These are phyloP conservation scores for Hippoglossus stenolepis DNA, from an alignment of 2,113 vertebrate species.

Conservation along the genomic window DNA sequence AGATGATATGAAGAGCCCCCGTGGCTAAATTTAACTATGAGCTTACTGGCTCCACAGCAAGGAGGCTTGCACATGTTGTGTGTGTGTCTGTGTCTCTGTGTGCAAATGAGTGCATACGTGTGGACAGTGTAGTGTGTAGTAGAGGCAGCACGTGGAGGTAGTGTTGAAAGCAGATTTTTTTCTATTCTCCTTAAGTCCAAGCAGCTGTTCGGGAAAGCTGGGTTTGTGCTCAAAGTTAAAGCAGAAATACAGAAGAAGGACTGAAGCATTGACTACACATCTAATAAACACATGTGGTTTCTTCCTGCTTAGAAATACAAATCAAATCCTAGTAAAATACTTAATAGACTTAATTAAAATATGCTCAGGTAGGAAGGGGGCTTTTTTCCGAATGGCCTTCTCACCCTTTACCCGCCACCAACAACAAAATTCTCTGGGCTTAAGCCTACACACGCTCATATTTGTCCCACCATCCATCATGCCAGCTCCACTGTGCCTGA, in stretches of 20 bases:
- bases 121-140: constrained; percentile 63
- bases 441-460: constrained; percentile 51
- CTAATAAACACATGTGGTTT: accelerated
- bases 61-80: constrained; percentile 18
- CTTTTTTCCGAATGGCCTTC: constrained; percentile 24
- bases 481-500: constrained; percentile 46
- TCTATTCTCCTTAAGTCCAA: constrained; percentile 55
- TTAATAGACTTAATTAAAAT: neutral
- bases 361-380: neutral
- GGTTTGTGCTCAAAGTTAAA: constrained; percentile 30
- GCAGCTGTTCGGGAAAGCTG: constrained; percentile 63
- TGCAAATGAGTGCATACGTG: neutral
- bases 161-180: constrained; percentile 55
- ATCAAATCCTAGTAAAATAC: neutral
- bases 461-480: constrained; percentile 52
- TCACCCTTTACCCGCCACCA: constrained; percentile 17
- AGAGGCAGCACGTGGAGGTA: constrained; percentile 52
- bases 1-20: constrained; percentile 74
- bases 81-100: neutral
- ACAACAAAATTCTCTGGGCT: constrained; percentile 38
- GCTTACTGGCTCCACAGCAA: constrained; percentile 63
- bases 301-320: neutral
- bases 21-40: constrained; percentile 80
- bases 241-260: constrained; percentile 11
- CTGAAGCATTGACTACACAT: neutral